Evolutionary conservation across 2,797 vertebrate genomes (phyloP).

Genomic region (Siniperca obscura): DNA sequence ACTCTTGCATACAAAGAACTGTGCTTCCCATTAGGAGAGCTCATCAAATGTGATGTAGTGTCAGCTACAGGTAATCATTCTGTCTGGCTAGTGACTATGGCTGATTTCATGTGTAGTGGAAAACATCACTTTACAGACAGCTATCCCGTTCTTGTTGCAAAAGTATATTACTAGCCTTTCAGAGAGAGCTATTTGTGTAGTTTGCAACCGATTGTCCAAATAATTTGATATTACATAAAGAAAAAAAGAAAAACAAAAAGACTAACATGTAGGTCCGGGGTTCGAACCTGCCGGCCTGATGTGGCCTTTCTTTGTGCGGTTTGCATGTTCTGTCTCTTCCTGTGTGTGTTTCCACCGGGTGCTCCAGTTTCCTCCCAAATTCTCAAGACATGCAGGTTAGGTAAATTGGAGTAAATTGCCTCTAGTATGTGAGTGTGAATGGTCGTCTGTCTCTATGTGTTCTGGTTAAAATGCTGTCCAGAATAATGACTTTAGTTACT

Average conservation of each 20-base stretch:
- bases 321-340: background rate
- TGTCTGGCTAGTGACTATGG: background rate
- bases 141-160: background rate
- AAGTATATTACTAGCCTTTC: background rate
- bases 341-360: constrained; percentile 4
- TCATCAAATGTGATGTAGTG: background rate
- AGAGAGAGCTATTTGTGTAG: background rate
- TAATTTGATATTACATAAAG: constrained; percentile 6
- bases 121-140: background rate
- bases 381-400: background rate
- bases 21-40: background rate
- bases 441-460: background rate
- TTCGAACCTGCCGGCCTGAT: background rate
- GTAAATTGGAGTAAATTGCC: background rate
- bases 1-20: background rate
- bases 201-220: background rate
- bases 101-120: background rate
- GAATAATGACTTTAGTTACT: background rate
- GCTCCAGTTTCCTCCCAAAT: background rate
- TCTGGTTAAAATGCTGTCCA: background rate
- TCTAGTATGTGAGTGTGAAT: background rate
- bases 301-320: background rate
- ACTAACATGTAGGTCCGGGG: background rate
- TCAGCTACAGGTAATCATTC: background rate
- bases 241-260: background rate